These are phyloP conservation scores for Morinoia aosen DNA, from an alignment of 2,888 invertebrate species.

Conservation along the genomic window DNA sequence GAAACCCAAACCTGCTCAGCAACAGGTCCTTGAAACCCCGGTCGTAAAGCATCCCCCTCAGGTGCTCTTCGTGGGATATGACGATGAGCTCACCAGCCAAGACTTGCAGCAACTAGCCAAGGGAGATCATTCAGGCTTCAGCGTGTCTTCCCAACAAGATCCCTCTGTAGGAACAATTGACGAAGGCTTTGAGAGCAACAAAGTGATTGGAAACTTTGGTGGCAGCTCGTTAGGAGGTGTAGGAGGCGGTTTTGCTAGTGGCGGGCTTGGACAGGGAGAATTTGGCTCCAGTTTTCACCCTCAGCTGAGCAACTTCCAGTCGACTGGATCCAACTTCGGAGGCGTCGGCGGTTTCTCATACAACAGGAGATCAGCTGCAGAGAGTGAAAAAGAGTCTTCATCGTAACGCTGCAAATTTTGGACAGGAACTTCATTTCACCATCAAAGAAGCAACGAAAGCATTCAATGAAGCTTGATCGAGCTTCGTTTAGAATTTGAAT, in stretches of 20 bases:
- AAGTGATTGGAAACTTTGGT: not conserved
- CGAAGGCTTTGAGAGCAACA: conserved; percentile 12
- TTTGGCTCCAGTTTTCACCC: conserved; percentile 15
- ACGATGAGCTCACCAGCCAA: conserved; percentile 63
- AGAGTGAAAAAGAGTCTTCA: conserved; percentile 22
- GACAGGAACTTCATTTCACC: conserved; percentile 28
- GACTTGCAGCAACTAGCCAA: conserved; percentile 64
- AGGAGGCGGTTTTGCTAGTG: not conserved
- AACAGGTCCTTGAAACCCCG: conserved; percentile 60
- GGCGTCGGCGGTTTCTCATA: conserved; percentile 12
- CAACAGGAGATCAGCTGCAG: conserved; percentile 43
- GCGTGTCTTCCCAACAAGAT: conserved; percentile 55
- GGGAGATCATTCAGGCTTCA: conserved; percentile 59
- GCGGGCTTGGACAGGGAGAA: conserved; percentile 25
- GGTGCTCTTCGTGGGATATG: conserved; percentile 66
- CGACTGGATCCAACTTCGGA: conserved; percentile 28
- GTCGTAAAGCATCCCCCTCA: conserved; percentile 64
- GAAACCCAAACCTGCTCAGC: conserved; percentile 76
- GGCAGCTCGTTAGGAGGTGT: not conserved
- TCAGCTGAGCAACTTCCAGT: not conserved
- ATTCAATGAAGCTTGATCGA: not conserved
- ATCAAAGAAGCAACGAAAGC: not conserved
- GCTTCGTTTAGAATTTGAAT: not conserved
- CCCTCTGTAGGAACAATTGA: conserved; percentile 5
- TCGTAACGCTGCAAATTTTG: not conserved